Evolutionary conservation across 2,888 invertebrate genomes (phyloP), one percentile per base, ranked within the genome.

Genomic region (Apamea epomidion): DNA sequence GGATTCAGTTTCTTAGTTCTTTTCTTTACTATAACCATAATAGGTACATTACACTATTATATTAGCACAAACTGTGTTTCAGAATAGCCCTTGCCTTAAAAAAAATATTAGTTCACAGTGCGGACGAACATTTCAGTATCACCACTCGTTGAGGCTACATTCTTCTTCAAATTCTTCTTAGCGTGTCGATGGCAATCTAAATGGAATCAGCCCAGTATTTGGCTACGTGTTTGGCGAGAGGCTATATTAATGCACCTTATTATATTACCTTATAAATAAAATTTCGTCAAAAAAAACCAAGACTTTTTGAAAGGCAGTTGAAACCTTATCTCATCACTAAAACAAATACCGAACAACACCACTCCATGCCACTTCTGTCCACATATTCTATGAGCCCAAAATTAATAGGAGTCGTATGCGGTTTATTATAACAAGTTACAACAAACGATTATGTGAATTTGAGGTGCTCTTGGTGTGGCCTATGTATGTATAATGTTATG

Each of bases 401-500:
- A 92, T 92, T 93, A 91, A 90, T 90, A 90, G 89, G 88, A 91
- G 88, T 89, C 88, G 89, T 91, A 91, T 91, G 92, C 90, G 92
- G 93, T 93, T 93, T 93, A 93, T 93, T 92, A 92, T 91, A 91
- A 92, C 91, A 91, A 92, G 90, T 93, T 91, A 88, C 90, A 91
- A 92, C 91, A 92, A 93, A 92, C 92, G 91, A 93, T 93, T 91
- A 91, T 92, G 86, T 89, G 90, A 91, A 91, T 90, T 92, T 92
- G 87, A 90, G 90, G 87, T 87, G 83, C 62, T 51, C 76, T 76
- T 74, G 18, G 70, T 60, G 70, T 76, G 29, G 67, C 65, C 62
- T 72, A 37, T 32, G 60, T 76, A 73, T 65, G n/a, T 73, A 71
- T 72, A 21, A 80, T 79, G 14, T 75, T 81, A 77, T 76, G 81